These are phyloP conservation scores for Argyrosomus japonicus DNA, from an alignment of 2,113 vertebrate genomes.

Conservation along the genomic window DNA sequence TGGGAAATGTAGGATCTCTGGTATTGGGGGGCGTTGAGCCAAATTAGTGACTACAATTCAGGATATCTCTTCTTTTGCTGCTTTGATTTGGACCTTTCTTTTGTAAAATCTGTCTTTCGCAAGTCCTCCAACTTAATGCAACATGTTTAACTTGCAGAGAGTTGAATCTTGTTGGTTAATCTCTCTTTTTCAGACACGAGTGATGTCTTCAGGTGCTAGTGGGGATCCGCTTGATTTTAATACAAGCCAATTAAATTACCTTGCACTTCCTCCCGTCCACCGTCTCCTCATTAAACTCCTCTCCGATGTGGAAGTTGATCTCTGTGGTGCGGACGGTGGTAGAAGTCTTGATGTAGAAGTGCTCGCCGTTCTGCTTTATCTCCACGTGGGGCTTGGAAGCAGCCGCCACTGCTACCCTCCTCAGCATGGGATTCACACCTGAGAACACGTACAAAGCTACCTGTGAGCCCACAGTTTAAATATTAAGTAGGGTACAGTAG, in stretches of 20 bases:
- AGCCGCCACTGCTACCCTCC: conserved; percentile 92
- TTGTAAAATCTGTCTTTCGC: background rate
- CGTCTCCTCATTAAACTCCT: conserved; percentile 96
- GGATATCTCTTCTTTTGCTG: background rate
- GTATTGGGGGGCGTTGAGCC: no score
- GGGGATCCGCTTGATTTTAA: background rate
- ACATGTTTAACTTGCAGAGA: background rate
- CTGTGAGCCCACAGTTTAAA: background rate
- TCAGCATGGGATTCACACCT: conserved; percentile 97
- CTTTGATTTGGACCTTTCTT: background rate
- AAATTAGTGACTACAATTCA: background rate
- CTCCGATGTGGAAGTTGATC: conserved; percentile 93
- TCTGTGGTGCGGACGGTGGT: conserved; percentile 97
- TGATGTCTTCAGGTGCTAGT: background rate
- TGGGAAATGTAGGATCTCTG: background rate
- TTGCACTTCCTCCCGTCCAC: conserved; percentile 97
- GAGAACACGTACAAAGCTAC: conserved; percentile 7
- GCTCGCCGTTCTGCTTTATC: conserved; percentile 93
- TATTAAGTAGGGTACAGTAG: background rate
- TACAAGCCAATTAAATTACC: conserved; percentile 79
- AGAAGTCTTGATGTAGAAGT: conserved; percentile 98
- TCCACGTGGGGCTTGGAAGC: conserved; percentile 97
- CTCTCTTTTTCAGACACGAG: background rate
- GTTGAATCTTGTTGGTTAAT: background rate
- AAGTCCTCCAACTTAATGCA: background rate